Evolutionary conservation across 2,113 vertebrate genomes (phyloP), one percentile per base, ranked within the genome.

Genomic region (Nyctereutes procyonoides): DNA sequence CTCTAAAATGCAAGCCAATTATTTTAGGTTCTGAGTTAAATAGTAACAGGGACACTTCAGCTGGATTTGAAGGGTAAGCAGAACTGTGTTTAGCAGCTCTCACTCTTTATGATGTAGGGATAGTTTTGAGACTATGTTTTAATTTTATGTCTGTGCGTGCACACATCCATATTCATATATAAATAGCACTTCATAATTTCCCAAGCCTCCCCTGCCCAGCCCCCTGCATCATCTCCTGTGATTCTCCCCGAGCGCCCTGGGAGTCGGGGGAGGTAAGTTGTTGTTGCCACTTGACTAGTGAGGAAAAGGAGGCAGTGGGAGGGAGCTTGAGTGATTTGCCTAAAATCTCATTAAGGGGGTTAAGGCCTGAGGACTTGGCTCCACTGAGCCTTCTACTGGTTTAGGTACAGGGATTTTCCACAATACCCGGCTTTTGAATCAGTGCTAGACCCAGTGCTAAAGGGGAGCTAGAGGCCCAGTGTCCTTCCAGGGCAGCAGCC

Each of bases 311-410:
- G 55, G 5, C 43, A 43, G 48, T 1, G 4, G 62, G 74, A 77
- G 26, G 74, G n/a, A 65, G 8, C 8, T 8, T 77, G n/a, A 94
- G 15, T 51, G 26, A 93, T n/a, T 73, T 71, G 79, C 56, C 38
- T 30, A 16, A 30, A 93, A 77, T 89, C 80, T 93, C 79, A 86
- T 83, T 88, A 90, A 56, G 30, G 73, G 83, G 53, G 87, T 95
- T 91, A 85, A 69, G 8, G 81, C 82, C 20, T 3, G 43, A 92
- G 17, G 58, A 88, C 69, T 43, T 92, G 74, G 74, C 28, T 92
- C 63, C 15, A 6, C 26, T 48, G 63, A 84, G 16, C n/a, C 32
- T 69, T 43, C 32, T 53, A 55, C 53, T 67, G 53, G 74, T 85
- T 76, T 30, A 73, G 28, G 53, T 82, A 38, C 74, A 87, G 16